Conservation (phyloP, 2,797 vertebrate species). For the Hozukius guyotensis region DNA sequence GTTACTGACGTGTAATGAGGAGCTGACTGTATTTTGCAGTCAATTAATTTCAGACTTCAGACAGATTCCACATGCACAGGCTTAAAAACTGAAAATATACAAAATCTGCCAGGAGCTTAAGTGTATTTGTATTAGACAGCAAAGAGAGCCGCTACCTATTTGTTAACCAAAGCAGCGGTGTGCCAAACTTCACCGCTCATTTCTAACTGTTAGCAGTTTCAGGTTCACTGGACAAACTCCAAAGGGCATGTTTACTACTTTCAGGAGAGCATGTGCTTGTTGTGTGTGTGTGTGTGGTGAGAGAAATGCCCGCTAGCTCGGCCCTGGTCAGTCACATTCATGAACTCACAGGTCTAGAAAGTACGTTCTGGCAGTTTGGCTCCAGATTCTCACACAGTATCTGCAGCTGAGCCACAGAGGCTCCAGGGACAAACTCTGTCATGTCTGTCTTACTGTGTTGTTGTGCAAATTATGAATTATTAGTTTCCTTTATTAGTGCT, state of each 20-base stretch:
- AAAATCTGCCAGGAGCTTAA: neutral
- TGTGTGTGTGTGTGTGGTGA: neutral
- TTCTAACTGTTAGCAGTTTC: constrained; percentile 35
- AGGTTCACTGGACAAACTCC: constrained; percentile 58
- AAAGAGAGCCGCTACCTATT: constrained; percentile 14
- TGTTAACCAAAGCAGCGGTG: constrained; percentile 33
- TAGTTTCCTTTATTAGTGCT: neutral
- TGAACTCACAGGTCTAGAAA: constrained; percentile 10
- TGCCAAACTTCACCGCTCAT: constrained; percentile 2
- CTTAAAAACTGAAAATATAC: neutral
- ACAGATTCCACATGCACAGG: neutral
- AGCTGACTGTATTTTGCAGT: neutral
- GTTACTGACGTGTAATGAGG: neutral
- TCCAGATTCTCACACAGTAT: neutral
- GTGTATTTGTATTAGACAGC: constrained; percentile 10
- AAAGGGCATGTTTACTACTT: constrained; percentile 57
- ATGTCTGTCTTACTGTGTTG: neutral
- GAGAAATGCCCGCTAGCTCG: neutral
- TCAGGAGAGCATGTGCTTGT: neutral
- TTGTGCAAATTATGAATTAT: neutral
- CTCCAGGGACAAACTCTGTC: neutral
- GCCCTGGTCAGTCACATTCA: constrained; percentile 3
- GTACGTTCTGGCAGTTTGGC: neutral
- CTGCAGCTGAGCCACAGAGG: neutral
- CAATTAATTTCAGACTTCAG: neutral